A percentile compares a stretch with the other conserved stretches of the same genome.
Conservation (phyloP, 1,140 invertebrate genomes). For the Zophobas atratus region DNA sequence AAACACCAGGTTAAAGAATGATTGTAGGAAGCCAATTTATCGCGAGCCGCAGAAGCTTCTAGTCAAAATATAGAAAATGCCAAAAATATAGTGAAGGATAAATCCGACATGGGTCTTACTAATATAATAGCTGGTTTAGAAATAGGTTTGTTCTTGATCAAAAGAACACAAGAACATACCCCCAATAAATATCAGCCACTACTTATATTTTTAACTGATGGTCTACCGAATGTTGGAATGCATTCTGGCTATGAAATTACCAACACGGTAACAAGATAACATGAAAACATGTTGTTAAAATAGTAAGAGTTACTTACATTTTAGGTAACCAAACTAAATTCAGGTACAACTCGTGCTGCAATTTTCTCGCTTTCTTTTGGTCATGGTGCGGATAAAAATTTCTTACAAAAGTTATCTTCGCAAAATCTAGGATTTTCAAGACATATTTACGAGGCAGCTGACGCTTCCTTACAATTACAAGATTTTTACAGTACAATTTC, state of each 20-base stretch:
- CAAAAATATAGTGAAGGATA: conserved; percentile 69
- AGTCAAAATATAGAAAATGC: conserved; percentile 72
- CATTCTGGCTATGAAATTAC: conserved; percentile 72
- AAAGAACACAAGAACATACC: conserved; percentile 63
- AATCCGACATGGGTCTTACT: conserved; percentile 72
- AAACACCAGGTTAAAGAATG: too few relatives aligned
- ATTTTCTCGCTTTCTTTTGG: conserved; percentile 81
- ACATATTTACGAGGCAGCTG: conserved; percentile 81
- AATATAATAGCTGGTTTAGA: conserved; percentile 77
- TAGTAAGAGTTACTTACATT: conserved; percentile 3
- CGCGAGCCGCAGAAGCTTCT: conserved; percentile 69
- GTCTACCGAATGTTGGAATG: conserved; percentile 76
- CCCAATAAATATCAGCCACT: conserved; percentile 69
- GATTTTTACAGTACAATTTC: conserved; percentile 81
- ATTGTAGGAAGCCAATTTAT: conserved; percentile 59
- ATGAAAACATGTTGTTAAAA: conserved; percentile 35
- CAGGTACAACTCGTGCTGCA: conserved; percentile 59
- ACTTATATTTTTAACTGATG: conserved; percentile 83
- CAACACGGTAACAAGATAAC: conserved; percentile 65
- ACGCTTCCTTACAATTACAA: conserved; percentile 77
- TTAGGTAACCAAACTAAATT: conserved; percentile 36
- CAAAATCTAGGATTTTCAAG: conserved; percentile 77
- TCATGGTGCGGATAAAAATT: conserved; percentile 76
- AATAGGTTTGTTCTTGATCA: conserved; percentile 72
- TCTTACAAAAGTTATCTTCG: conserved; percentile 75